These are phyloP conservation scores for Ochotona curzoniae DNA, from an alignment of 2,113 vertebrate genomes.

Conservation along the genomic window DNA sequence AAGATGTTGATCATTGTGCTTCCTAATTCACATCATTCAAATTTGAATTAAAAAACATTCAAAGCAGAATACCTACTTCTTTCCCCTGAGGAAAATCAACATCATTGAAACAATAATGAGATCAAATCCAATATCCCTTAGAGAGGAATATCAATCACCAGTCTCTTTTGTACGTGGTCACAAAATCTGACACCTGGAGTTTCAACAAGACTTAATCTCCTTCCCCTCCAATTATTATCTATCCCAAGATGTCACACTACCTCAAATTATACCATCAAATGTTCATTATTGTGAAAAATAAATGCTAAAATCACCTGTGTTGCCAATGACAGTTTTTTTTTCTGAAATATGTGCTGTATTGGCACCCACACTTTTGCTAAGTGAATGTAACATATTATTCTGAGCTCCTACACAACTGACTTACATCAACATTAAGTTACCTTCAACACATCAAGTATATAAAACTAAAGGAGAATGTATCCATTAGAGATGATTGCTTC, in stretches of 20 bases:
- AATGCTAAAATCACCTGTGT: background rate
- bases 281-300: background rate
- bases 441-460: background rate
- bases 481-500: background rate
- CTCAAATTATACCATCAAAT: background rate
- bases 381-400: background rate
- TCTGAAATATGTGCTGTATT: background rate
- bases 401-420: background rate
- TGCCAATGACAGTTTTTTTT: background rate
- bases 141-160: background rate
- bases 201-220: background rate
- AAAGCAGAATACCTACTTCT: background rate
- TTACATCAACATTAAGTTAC: background rate
- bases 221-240: background rate
- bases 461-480: background rate
- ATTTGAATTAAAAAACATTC: background rate
- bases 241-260: background rate
- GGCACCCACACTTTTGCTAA: background rate
- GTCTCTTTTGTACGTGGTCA: background rate
- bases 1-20: slow-evolving; percentile 16
- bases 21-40: background rate
- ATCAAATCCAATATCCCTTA: background rate
- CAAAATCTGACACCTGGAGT: background rate
- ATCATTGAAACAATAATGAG: background rate
- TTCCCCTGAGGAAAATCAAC: background rate